A percentile compares a stretch with the other conserved stretches of the same genome.
Conservation (phyloP, 2,113 vertebrate genomes). For the Paratilapia polleni region DNA sequence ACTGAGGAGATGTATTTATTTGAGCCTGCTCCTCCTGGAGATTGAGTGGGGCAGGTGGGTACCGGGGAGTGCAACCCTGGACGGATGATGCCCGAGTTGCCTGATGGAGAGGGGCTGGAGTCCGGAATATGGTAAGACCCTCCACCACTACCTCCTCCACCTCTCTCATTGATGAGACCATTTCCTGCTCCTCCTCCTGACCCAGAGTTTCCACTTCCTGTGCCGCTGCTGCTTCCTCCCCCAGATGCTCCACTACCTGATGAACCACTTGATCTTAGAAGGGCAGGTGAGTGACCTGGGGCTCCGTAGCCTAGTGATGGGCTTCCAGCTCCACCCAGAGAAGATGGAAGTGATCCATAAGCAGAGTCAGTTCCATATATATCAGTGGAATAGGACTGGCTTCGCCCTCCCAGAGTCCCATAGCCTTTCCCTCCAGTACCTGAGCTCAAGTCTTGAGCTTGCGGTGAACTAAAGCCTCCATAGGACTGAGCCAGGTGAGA, state of each 20-base stretch:
- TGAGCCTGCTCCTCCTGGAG: constrained; percentile 84
- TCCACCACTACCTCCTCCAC: constrained; percentile 74
- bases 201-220: constrained; percentile 74
- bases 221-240: constrained; percentile 72
- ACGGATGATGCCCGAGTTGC: constrained; percentile 86
- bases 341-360: constrained; percentile 81
- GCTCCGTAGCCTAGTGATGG: constrained; percentile 89
- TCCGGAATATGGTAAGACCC: constrained; percentile 84
- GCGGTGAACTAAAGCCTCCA: constrained; percentile 86
- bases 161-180: constrained; percentile 72
- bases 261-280: constrained; percentile 84
- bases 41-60: constrained; percentile 84
- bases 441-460: constrained; percentile 87
- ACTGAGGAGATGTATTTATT: constrained; percentile 91
- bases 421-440: constrained; percentile 78
- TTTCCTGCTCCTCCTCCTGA: constrained; percentile 75
- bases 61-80: constrained; percentile 90
- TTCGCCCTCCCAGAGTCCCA: constrained; percentile 78
- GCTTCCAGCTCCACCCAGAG: constrained; percentile 85
- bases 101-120: constrained; percentile 89
- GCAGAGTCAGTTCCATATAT: constrained; percentile 81
- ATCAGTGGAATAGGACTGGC: constrained; percentile 86
- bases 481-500: constrained; percentile 81
- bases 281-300: constrained; percentile 92
- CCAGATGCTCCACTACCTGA: constrained; percentile 77